A percentile compares a stretch with the other conserved stretches of the same genome.
These are phyloP conservation scores for Oreocharis arfaki DNA, from an alignment of 2,113 vertebrate genomes.

Conservation along the genomic window DNA sequence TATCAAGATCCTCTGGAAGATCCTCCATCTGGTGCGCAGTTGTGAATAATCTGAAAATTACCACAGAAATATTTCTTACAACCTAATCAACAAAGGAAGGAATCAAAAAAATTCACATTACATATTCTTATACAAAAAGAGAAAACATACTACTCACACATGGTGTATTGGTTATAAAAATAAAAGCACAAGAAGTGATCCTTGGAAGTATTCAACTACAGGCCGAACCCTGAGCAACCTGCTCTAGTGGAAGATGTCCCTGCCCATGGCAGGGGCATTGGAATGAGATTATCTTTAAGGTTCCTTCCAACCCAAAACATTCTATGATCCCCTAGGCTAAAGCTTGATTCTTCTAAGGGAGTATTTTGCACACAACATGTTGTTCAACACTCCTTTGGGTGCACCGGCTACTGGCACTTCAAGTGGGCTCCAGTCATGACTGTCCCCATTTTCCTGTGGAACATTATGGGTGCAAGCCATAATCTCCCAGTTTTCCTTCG, in stretches of 20 bases:
- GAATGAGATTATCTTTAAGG: neutral
- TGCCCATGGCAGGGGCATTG: neutral
- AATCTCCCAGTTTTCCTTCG: neutral
- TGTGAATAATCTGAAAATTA: neutral
- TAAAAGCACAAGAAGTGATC: neutral
- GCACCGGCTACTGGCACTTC: neutral
- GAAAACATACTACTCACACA: neutral
- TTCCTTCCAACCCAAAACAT: neutral
- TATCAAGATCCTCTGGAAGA: neutral
- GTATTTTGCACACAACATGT: fast-evolving
- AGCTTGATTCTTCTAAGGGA: neutral
- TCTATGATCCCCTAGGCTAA: neutral
- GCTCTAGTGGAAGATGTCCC: neutral
- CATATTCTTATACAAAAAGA: neutral
- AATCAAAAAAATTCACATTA: neutral
- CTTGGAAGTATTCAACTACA: neutral
- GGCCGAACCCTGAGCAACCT: neutral
- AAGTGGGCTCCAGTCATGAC: neutral
- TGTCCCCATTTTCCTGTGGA: fast-evolving
- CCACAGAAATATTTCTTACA: neutral
- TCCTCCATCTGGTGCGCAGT: neutral
- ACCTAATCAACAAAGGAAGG: neutral
- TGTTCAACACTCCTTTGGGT: neutral
- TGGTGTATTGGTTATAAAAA: neutral
- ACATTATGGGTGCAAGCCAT: neutral